Evolutionary conservation across 2,888 invertebrate genomes (phyloP).

Genomic region (Yponomeuta malinellus): DNA sequence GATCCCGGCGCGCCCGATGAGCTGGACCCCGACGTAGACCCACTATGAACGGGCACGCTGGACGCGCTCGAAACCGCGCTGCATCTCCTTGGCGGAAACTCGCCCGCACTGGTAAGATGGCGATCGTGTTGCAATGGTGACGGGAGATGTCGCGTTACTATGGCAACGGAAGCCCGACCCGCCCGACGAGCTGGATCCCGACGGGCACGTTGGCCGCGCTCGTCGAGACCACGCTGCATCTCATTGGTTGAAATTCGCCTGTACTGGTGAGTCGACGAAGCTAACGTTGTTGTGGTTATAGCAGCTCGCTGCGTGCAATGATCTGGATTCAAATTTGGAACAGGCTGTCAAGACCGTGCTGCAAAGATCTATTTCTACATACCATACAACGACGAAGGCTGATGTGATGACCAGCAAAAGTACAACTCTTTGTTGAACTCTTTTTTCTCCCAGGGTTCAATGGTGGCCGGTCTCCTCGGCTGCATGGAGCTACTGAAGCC

Average conservation of each 20-base stretch:
- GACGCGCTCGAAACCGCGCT: conserved; percentile 91
- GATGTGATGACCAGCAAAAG: too few species aligned
- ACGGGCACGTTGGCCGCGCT: conserved; percentile 87
- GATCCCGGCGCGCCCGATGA: conserved; percentile 67
- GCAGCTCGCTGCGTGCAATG: conserved; percentile 30
- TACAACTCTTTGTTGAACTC: too few species aligned
- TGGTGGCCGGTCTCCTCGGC: conserved; percentile 91
- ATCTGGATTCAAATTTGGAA: conserved; percentile 75
- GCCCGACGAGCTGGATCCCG: conserved; percentile 52
- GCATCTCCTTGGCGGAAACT: conserved; percentile 85
- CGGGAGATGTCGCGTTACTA: too few species aligned
- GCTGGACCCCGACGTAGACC: conserved; percentile 84
- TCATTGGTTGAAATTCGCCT: conserved; percentile 85
- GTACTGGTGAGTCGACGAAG: conserved; percentile 39
- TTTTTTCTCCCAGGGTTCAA: conserved; percentile 81
- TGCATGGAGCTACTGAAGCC: conserved; percentile 90
- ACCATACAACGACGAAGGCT: too few species aligned
- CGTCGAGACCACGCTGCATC: conserved; percentile 88
- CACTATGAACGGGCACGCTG: conserved; percentile 85
- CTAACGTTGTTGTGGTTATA: too few species aligned
- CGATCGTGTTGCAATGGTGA: too few species aligned
- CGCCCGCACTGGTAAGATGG: conserved; percentile 77
- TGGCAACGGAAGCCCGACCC: conserved; percentile 65
- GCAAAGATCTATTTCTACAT: conserved; percentile 28
- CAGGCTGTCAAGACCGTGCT: conserved; percentile 90